Evolutionary conservation across 2,888 invertebrate genomes (phyloP).

Genomic region (Aphodius granarius): DNA sequence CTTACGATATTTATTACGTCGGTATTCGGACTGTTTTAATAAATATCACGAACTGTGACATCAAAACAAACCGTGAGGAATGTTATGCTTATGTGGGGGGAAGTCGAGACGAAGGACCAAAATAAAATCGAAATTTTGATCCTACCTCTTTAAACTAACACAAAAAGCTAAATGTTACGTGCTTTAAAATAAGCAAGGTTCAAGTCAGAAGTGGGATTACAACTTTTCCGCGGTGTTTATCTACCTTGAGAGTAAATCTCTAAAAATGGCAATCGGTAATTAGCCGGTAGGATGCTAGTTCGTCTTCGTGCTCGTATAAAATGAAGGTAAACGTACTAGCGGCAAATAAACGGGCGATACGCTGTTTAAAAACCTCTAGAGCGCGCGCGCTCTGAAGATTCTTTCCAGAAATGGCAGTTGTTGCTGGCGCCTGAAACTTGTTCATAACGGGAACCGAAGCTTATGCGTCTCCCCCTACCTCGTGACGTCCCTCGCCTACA

Average conservation of each 20-base stretch:
- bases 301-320: conserved; percentile 5
- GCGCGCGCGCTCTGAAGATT: conserved; percentile 33
- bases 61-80: neutral
- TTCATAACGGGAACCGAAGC: conserved; percentile 26
- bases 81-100: neutral
- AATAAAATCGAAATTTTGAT: neutral
- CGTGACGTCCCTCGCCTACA: neutral
- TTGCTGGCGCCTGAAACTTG: conserved; percentile 41
- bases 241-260: neutral
- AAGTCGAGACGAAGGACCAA: neutral
- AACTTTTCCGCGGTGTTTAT: neutral
- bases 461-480: neutral
- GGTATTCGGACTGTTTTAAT: neutral
- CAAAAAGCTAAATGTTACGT: neutral
- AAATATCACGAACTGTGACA: neutral
- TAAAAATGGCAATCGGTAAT: neutral
- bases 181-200: neutral
- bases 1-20: neutral
- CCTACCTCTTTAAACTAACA: neutral
- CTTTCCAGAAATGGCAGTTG: conserved; percentile 39
- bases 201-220: neutral
- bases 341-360: conserved; percentile 15
- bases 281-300: neutral
- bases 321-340: conserved; percentile 19
- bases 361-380: conserved; percentile 21